Base-by-base conservation (phyloP, 2,888 invertebrate genomes). In the Ernsta delagoae region DNA sequence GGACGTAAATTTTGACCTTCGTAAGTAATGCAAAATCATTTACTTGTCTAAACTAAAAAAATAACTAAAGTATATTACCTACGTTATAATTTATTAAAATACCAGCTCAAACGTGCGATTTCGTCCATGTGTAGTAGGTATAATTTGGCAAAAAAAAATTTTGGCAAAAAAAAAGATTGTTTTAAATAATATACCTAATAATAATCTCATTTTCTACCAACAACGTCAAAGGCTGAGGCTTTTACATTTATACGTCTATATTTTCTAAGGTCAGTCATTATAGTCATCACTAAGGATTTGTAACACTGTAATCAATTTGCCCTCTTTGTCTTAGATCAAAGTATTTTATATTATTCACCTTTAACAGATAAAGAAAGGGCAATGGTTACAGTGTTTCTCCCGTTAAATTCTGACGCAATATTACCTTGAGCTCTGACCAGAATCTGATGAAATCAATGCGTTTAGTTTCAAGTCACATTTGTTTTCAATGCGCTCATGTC, bases 341-440 rank as follows among this genome's bases (percentile, higher is more conserved):
- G 7, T 8, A 16, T 7, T 50, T 16, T 50, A 50, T 16, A 50
- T 50, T 24, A 53, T 53, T 53, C 1, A 24, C 3, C 53, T 24
- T 24, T 24, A 9, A 53, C 24, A 24, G 24, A 53, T 50, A 53
- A 53, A 53, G 53, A 24, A 53, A 53, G 53, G 53, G 53, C 53
- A 53, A 53, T 9, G 53, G 24, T 53, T 31, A 53, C 53, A 53
- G 53, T 53, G 53, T 53, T 53, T 31, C 53, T 53, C 24, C 53
- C 59, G 41, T 50, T 61, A 16, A 3, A 34, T 16, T 60, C 74
- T 87, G 83, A 85, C 77, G 87, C 81, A 85, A 87, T 67, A 61
- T 68, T 65, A 68, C 87, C 84, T 85, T 87, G 86, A 81, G 82
- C 79, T 82, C 82, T 82, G 76, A 71, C 71, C 75, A 71, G 54